These are phyloP conservation scores for Pachycephala philippinensis DNA, from an alignment of 2,113 vertebrate species.

Conservation along the genomic window DNA sequence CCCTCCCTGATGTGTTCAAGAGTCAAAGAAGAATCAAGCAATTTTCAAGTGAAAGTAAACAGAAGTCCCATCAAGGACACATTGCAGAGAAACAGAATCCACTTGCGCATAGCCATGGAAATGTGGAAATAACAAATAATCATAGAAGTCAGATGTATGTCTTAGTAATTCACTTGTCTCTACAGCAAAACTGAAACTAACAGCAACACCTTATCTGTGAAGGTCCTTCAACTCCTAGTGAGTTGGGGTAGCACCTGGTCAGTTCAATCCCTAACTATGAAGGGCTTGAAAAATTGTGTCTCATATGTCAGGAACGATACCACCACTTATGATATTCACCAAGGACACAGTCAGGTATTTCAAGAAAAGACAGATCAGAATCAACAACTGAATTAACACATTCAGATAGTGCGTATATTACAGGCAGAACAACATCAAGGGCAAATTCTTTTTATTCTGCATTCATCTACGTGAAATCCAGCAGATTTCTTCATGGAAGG, in stretches of 20 bases:
- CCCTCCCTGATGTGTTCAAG: background rate
- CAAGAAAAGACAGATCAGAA: slow-evolving; percentile 12
- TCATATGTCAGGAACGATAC: background rate
- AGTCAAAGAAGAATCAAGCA: background rate
- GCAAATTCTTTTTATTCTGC: slow-evolving; percentile 16
- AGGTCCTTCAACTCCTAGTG: slow-evolving; percentile 42
- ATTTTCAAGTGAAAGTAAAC: slow-evolving; percentile 15
- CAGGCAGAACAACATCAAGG: slow-evolving; percentile 38
- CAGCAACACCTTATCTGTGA: slow-evolving; percentile 33
- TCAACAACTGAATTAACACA: background rate
- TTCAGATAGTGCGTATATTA: background rate
- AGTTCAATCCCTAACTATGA: background rate
- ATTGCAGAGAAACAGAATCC: background rate
- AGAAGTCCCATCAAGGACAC: background rate
- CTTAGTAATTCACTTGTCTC: background rate
- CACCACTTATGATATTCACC: background rate
- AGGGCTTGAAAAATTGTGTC: slow-evolving; percentile 17
- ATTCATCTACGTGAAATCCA: background rate
- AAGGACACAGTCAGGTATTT: slow-evolving; percentile 41
- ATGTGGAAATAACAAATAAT: background rate
- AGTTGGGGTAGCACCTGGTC: slow-evolving; percentile 49
- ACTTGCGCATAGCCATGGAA: background rate
- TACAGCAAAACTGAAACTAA: slow-evolving; percentile 45
- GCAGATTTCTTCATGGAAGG: slow-evolving; percentile 20
- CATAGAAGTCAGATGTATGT: background rate